These are phyloP conservation scores for Nomada ruficornis DNA, from an alignment of 2,888 invertebrate genomes.

Conservation along the genomic window DNA sequence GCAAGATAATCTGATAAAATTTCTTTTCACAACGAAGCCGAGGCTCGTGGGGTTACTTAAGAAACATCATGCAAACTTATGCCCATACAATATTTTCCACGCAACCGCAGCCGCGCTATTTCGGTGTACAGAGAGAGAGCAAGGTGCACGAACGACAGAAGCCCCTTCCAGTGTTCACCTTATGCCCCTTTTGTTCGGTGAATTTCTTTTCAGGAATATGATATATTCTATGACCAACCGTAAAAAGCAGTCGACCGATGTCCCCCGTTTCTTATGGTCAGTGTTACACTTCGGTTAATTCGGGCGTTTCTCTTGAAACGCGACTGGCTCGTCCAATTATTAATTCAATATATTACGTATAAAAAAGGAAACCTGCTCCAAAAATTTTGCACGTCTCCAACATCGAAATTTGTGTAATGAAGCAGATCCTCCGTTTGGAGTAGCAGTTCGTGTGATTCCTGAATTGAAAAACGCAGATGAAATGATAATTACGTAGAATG, in stretches of 20 bases:
- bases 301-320: conserved; percentile 21
- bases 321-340: conserved; percentile 22
- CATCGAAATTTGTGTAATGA: too few species aligned
- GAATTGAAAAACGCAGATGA: too few species aligned
- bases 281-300: conserved; percentile 45
- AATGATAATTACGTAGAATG: too few species aligned
- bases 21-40: neutral
- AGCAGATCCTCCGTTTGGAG: too few species aligned
- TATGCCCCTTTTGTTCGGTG: conserved; percentile 70
- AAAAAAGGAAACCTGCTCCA: too few species aligned
- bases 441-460: too few species aligned
- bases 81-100: conserved; percentile 21
- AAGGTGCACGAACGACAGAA: conserved; percentile 71
- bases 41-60: neutral
- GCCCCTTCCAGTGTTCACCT: conserved; percentile 38
- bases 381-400: too few species aligned
- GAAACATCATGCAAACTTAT: conserved; percentile 11
- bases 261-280: conserved; percentile 30
- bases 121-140: conserved; percentile 42
- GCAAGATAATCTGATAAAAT: neutral
- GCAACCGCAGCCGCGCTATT: conserved; percentile 15
- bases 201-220: conserved; percentile 81
- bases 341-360: neutral
- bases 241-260: conserved; percentile 40
- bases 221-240: conserved; percentile 64